Evolutionary conservation across 2,797 vertebrate species (phyloP).

Genomic region (Alcedo atthis): DNA sequence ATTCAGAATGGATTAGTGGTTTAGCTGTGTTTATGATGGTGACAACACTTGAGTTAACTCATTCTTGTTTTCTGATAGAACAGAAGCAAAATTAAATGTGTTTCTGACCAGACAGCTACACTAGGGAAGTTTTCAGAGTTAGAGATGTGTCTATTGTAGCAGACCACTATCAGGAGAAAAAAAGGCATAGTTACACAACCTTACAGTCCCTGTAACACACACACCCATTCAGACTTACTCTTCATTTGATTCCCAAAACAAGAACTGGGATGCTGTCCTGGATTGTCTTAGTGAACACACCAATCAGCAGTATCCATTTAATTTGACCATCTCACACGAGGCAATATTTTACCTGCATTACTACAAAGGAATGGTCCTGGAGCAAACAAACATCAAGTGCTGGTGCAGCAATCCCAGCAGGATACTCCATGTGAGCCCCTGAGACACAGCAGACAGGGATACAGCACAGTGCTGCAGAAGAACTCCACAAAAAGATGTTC

Average conservation of each 20-base stretch:
- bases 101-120: background rate
- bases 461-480: background rate
- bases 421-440: background rate
- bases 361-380: background rate
- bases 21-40: background rate
- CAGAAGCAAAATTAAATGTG: background rate
- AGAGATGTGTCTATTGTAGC: background rate
- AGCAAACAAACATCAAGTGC: background rate
- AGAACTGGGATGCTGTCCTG: background rate
- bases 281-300: background rate
- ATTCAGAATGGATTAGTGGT: conserved; percentile 5
- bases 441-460: background rate
- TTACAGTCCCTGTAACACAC: background rate
- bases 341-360: background rate
- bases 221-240: background rate
- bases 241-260: background rate
- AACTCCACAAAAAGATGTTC: background rate
- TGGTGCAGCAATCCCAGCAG: background rate
- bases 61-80: conserved; percentile 31
- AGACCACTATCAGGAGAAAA: background rate
- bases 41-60: conserved; percentile 34
- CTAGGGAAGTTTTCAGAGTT: background rate
- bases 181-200: background rate
- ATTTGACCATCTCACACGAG: background rate
- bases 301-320: background rate